A percentile compares a stretch with the other conserved stretches of the same genome.
Conservation (phyloP, 2,113 vertebrate genomes). For the Aythya baeri region DNA sequence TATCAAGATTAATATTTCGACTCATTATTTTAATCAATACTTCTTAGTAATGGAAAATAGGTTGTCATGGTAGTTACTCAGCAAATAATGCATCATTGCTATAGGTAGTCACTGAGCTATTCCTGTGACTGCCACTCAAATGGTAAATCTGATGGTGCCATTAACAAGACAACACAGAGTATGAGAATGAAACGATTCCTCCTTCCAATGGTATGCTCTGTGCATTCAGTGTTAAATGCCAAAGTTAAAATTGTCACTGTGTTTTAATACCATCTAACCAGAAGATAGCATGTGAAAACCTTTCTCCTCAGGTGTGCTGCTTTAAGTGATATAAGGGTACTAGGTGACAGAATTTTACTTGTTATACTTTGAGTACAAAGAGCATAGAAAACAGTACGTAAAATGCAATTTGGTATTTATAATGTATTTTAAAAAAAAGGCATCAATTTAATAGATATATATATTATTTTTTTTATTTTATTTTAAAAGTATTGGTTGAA, state of each 20-base stretch:
- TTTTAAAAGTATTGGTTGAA: neutral
- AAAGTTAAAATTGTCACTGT: neutral
- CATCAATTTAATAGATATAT: neutral
- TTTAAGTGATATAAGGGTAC: neutral
- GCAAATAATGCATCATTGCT: neutral
- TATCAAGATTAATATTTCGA: fast-evolving
- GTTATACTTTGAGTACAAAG: neutral
- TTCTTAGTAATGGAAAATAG: neutral
- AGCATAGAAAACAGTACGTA: neutral
- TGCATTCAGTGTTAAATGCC: neutral
- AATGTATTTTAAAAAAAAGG: neutral
- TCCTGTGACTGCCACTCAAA: neutral
- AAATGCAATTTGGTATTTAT: neutral
- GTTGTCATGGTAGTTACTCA: fast-evolving
- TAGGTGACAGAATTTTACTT: neutral
- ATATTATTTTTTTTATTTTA: no score
- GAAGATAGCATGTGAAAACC: neutral
- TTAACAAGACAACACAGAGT: neutral
- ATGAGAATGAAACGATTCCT: neutral
- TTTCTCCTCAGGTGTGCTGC: neutral
- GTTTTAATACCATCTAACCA: neutral
- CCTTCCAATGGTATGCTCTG: fast-evolving
- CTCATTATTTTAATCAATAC: neutral
- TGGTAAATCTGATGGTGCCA: neutral
- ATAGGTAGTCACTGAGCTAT: neutral